A percentile compares a stretch with the other conserved stretches of the same genome.
Evolutionary conservation across 2,888 invertebrate genomes (phyloP).

Genomic region (Dyspetes luteomarginatus): DNA sequence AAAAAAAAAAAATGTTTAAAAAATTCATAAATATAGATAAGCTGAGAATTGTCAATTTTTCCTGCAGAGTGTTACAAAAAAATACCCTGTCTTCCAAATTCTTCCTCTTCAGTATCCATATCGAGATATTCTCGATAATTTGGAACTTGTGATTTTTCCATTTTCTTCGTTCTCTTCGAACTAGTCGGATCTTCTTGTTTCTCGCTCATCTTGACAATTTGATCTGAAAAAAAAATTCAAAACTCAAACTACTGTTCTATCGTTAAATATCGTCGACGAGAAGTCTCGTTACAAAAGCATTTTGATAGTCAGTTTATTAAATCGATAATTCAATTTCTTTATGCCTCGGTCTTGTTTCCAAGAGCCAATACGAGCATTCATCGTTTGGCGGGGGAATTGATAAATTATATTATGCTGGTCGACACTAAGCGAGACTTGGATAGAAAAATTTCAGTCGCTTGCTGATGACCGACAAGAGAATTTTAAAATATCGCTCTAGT

Average conservation of each 20-base stretch:
- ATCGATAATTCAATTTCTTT: constrained; percentile 48
- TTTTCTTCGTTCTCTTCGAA: constrained; percentile 64
- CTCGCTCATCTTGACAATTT: constrained; percentile 49
- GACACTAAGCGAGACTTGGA: not conserved
- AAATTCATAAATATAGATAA: no score
- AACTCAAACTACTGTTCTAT: not conserved
- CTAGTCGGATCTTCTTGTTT: constrained; percentile 47
- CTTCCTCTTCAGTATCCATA: constrained; percentile 81
- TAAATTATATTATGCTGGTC: constrained; percentile 15
- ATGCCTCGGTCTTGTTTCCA: not conserved
- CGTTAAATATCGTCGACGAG: not conserved
- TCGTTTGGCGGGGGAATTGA: constrained; percentile 24
- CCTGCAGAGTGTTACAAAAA: not conserved
- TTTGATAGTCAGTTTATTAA: constrained; percentile 12
- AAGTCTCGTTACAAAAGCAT: constrained; percentile 46
- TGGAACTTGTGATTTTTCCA: constrained; percentile 73
- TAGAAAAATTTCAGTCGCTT: constrained; percentile 35
- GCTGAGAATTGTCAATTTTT: not conserved
- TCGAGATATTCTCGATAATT: constrained; percentile 79
- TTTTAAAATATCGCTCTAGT: not conserved
- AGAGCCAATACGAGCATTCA: not conserved
- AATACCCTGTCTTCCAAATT: constrained; percentile 79
- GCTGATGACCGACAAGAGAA: not conserved
- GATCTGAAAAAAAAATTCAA: not conserved
- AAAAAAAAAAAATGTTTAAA: no score